Percentiles rank a stretch among this genome's conserved stretches.
These are phyloP conservation scores for Tapera naevia DNA, from an alignment of 2,797 vertebrate genomes.

Conservation along the genomic window DNA sequence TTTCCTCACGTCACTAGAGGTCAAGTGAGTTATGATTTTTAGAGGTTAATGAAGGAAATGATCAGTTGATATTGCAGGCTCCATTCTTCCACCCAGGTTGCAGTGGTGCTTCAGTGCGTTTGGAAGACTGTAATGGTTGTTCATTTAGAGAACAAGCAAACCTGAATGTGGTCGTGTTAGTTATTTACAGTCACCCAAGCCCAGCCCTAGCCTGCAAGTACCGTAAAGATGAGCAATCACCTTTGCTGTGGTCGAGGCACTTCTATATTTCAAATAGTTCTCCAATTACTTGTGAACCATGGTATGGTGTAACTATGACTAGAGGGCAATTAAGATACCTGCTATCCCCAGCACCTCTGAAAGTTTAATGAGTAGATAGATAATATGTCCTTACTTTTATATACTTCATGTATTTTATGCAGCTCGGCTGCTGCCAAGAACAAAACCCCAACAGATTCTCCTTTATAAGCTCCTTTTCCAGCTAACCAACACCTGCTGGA, in stretches of 20 bases:
- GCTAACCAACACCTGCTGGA: neutral
- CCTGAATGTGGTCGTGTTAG: neutral
- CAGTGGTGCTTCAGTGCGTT: neutral
- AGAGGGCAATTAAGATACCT: neutral
- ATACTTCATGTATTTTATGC: neutral
- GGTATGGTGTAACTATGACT: neutral
- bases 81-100: neutral
- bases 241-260: neutral
- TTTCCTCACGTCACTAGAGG: neutral
- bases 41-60: neutral
- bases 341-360: neutral
- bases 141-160: neutral
- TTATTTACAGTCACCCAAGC: neutral
- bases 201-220: neutral
- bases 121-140: neutral
- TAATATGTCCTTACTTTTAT: neutral
- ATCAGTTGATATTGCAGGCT: neutral
- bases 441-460: neutral
- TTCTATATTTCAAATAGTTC: neutral
- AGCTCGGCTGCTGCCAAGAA: neutral
- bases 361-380: neutral
- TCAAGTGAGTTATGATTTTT: neutral
- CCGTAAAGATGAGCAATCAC: neutral
- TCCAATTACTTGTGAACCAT: neutral
- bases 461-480: neutral